phyloP scores from a whole-genome alignment of 2,113 vertebrate genomes.

The Trachemys scripta region DNA sequence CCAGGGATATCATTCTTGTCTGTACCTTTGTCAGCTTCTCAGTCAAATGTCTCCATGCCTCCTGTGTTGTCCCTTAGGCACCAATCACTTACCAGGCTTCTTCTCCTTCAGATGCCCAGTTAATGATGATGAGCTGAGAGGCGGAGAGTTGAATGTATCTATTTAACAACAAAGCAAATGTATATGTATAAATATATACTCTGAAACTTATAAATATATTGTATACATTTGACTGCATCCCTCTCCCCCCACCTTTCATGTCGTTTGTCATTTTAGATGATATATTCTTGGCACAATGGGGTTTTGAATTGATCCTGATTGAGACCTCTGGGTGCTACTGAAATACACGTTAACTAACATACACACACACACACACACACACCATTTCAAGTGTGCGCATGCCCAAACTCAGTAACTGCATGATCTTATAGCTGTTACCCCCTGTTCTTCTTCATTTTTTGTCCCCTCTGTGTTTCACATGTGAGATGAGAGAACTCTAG shows the following conservation, averaged over 20 bases:
- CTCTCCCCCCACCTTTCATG: background rate
- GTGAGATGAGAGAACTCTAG: background rate
- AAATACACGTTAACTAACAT: background rate
- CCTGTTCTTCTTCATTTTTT: background rate
- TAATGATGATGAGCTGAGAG: background rate
- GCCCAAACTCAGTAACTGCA: fast-evolving
- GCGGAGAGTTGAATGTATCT: background rate
- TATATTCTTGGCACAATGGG: background rate
- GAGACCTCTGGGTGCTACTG: background rate
- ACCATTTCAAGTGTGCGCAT: fast-evolving
- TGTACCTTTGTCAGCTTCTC: background rate
- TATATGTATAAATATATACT: background rate
- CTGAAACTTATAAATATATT: background rate
- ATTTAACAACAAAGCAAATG: fast-evolving
- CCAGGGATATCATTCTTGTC: fast-evolving
- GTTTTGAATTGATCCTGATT: background rate
- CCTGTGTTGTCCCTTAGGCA: background rate
- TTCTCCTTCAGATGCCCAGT: background rate
- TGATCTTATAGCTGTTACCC: background rate
- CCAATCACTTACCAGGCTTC: background rate
- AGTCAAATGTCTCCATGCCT: background rate
- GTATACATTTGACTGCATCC: background rate
- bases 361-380: background rate
- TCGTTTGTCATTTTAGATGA: background rate
- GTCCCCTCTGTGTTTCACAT: fast-evolving